Percentiles rank a stretch among this genome's conserved stretches.
phyloP scores from a whole-genome alignment of 2,888 invertebrate genomes.

The Tipula lateralis region DNA sequence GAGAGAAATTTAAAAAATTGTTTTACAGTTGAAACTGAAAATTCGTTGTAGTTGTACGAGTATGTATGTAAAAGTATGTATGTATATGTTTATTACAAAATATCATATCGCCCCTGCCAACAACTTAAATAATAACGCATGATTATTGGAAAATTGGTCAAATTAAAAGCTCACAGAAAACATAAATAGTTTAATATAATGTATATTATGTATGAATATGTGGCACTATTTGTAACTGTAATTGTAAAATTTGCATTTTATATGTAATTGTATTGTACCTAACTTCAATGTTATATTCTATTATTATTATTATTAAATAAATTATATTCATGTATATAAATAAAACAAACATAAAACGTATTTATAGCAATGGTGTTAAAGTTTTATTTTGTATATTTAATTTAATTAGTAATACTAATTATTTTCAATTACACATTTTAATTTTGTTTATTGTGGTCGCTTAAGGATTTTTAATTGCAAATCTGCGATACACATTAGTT shows the following conservation, averaged over 20 bases:
- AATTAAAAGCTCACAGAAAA: not conserved
- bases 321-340: not conserved
- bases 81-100: not conserved
- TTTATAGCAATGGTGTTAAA: not conserved
- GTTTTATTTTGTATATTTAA: not conserved
- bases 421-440: not conserved
- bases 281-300: not conserved
- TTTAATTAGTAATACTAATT: not conserved
- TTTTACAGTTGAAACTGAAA: not conserved
- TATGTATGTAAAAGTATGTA: not conserved
- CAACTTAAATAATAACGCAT: not conserved
- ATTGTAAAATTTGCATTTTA: not conserved
- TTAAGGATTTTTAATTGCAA: not conserved
- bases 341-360: not conserved
- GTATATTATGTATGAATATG: not conserved
- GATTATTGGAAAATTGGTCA: too few species aligned
- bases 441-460: not conserved
- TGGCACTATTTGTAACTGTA: not conserved
- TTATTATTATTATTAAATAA: not conserved
- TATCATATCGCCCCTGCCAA: not conserved
- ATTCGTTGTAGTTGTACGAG: not conserved
- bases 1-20: not conserved
- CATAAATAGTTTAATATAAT: not conserved
- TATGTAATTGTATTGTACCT: not conserved
- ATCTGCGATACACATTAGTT: not conserved